Conservation (phyloP, 2,888 invertebrate genomes). For the Clostera curtula region DNA sequence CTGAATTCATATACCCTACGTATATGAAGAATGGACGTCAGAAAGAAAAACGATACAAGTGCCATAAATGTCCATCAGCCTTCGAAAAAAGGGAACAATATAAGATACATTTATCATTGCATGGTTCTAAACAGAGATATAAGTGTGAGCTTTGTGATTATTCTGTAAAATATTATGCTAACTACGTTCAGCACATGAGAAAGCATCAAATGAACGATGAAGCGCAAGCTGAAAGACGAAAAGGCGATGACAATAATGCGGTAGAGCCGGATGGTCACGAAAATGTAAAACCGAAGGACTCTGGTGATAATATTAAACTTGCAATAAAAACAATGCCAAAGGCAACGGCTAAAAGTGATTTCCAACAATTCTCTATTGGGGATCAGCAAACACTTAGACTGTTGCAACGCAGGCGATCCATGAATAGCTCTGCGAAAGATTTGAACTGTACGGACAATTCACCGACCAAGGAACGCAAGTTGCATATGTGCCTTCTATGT, state of each 20-base stretch:
- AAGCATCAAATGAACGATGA: constrained; percentile 85
- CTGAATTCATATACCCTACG: constrained; percentile 84
- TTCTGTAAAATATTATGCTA: constrained; percentile 90
- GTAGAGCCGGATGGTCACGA: constrained; percentile 37
- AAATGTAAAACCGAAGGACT: constrained; percentile 37
- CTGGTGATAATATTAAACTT: constrained; percentile 50
- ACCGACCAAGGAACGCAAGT: constrained; percentile 74
- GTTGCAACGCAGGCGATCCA: constrained; percentile 70
- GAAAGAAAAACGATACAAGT: constrained; percentile 86
- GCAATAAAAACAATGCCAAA: constrained; percentile 68
- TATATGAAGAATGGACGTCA: constrained; percentile 82
- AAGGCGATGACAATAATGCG: constrained; percentile 36
- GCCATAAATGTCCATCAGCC: constrained; percentile 90
- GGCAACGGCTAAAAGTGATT: constrained; percentile 55
- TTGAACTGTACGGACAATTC: constrained; percentile 47
- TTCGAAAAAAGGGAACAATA: constrained; percentile 91
- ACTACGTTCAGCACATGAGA: constrained; percentile 86
- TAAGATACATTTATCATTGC: constrained; percentile 86
- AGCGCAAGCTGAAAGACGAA: constrained; percentile 75
- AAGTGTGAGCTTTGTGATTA: constrained; percentile 90
- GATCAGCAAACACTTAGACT: constrained; percentile 78
- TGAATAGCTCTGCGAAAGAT: constrained; percentile 50
- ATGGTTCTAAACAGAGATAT: constrained; percentile 88
- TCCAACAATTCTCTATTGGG: constrained; percentile 73
- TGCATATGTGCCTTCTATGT: constrained; percentile 83